These are phyloP conservation scores for Chirona hameri DNA, from an alignment of 2,888 invertebrate species.

Conservation along the genomic window DNA sequence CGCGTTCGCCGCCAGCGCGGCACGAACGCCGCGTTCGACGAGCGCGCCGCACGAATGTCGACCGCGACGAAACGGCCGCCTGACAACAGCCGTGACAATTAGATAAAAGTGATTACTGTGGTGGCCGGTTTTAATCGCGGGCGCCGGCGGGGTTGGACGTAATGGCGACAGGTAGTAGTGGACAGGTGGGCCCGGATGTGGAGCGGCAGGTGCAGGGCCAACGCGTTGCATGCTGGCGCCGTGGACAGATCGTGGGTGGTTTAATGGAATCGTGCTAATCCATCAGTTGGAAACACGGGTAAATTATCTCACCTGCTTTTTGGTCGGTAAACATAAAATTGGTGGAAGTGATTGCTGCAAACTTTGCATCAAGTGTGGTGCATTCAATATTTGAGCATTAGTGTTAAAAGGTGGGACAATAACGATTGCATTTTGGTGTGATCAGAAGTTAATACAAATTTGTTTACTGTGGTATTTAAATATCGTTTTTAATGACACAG, in stretches of 20 bases:
- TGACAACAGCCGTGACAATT: conserved; percentile 9
- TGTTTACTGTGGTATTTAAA: too few relatives aligned
- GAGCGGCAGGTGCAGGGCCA: not conserved
- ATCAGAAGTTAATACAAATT: too few relatives aligned
- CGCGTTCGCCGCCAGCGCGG: not conserved
- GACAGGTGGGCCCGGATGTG: not conserved
- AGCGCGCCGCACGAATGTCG: not conserved
- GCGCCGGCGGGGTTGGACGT: not conserved
- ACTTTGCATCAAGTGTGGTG: too few relatives aligned
- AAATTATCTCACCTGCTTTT: too few relatives aligned
- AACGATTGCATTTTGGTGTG: too few relatives aligned
- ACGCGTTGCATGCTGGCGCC: not conserved
- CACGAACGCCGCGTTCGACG: conserved; percentile 6
- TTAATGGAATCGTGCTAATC: not conserved
- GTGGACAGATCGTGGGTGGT: not conserved
- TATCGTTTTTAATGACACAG: too few relatives aligned
- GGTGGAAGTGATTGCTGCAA: too few relatives aligned
- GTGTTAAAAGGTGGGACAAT: too few relatives aligned
- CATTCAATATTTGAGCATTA: too few relatives aligned
- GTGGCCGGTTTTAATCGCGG: not conserved
- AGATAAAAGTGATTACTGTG: conserved; percentile 13
- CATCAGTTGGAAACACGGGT: too few relatives aligned
- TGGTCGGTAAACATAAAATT: too few relatives aligned
- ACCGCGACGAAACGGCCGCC: not conserved
- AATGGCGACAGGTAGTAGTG: not conserved